phyloP scores from a whole-genome alignment of 2,113 vertebrate species.

The Rhineura floridana region DNA sequence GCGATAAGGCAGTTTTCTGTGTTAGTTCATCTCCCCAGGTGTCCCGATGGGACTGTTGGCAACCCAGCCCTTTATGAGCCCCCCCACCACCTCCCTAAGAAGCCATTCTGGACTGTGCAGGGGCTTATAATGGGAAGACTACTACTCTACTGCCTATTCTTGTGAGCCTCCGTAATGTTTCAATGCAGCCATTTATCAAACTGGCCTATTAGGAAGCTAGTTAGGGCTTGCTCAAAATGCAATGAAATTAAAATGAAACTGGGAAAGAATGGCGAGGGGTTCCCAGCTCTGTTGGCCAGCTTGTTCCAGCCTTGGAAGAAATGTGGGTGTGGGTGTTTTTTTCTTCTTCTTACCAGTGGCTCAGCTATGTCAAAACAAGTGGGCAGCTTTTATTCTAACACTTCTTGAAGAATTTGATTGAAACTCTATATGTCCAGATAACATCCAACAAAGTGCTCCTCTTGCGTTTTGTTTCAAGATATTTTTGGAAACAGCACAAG shows the following conservation, averaged over 20 bases:
- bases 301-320: slow-evolving; percentile 51
- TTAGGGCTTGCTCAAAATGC: slow-evolving; percentile 44
- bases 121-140: not conserved
- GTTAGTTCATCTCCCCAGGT: not conserved
- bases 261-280: slow-evolving; percentile 3
- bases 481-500: slow-evolving; percentile 90
- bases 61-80: not conserved
- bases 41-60: not conserved
- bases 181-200: not conserved
- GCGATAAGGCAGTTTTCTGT: not conserved
- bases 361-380: slow-evolving; percentile 74
- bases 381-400: slow-evolving; percentile 80
- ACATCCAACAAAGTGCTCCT: slow-evolving; percentile 89
- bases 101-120: too few relatives aligned
- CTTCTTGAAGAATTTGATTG: slow-evolving; percentile 88
- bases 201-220: slow-evolving; percentile 4
- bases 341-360: slow-evolving; percentile 47
- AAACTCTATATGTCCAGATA: slow-evolving; percentile 91
- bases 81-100: too few relatives aligned
- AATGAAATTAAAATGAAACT: not conserved
- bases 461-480: slow-evolving; percentile 83
- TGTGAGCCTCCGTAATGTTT: not conserved
- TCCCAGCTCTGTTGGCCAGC: slow-evolving; percentile 44
- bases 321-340: not conserved
- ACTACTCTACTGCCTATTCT: not conserved